These are phyloP conservation scores for Chamaea fasciata DNA, from an alignment of 2,113 vertebrate genomes.

Conservation along the genomic window DNA sequence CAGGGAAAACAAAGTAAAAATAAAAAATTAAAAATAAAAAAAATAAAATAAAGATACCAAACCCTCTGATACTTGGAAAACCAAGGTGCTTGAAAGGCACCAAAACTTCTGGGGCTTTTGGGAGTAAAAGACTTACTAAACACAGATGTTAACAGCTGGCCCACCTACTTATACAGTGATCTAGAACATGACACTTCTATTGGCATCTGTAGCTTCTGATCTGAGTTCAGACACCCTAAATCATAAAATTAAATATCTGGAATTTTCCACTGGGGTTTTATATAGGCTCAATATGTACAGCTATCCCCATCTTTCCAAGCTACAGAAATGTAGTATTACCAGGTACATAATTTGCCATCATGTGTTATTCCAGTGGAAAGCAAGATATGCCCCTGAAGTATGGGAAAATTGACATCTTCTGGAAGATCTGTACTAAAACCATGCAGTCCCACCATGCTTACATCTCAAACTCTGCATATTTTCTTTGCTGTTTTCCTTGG, in stretches of 20 bases:
- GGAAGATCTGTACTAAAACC: neutral
- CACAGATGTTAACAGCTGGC: neutral
- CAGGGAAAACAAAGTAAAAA: neutral
- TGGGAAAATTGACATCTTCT: neutral
- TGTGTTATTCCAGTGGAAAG: neutral
- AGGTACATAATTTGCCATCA: neutral
- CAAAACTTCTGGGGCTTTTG: neutral
- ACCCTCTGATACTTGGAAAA: neutral
- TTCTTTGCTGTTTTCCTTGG: neutral
- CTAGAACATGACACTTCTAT: neutral
- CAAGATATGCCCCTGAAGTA: neutral
- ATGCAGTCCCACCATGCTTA: neutral
- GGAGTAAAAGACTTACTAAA: neutral
- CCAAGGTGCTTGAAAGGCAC: neutral
- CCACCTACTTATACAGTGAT: neutral
- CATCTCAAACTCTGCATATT: neutral
- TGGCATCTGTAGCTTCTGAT: neutral
- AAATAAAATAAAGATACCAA: neutral
- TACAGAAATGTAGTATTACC: neutral
- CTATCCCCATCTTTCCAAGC: neutral
- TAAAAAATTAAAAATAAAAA: no score
- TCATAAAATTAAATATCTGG: neutral
- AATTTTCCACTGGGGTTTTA: neutral
- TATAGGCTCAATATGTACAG: neutral
- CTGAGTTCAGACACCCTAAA: neutral